Conservation (phyloP, 1,140 invertebrate genomes). For the Pantala flavescens region DNA sequence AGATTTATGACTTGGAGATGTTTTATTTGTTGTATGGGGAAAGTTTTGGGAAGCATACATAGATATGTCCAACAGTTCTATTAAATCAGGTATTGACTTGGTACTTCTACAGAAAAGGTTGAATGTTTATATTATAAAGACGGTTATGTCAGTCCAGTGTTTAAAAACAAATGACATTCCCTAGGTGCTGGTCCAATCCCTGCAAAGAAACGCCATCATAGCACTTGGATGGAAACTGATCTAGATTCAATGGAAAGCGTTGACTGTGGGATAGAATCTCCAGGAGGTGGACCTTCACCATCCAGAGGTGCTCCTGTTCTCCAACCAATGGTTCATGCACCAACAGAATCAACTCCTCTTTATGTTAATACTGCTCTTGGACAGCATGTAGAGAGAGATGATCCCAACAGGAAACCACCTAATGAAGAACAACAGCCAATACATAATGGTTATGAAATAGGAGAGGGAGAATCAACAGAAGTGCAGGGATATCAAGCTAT, state of each 20-base stretch:
- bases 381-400: conserved; percentile 22
- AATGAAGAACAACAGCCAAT: neutral
- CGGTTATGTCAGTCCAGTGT: no score
- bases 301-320: conserved; percentile 17
- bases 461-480: neutral
- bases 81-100: no score
- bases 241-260: conserved; percentile 62
- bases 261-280: conserved; percentile 43
- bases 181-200: conserved; percentile 31
- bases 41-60: no score
- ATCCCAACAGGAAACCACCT: neutral
- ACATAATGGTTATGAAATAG: neutral
- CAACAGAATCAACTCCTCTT: conserved; percentile 27
- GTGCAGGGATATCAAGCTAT: conserved; percentile 23
- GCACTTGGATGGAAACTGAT: conserved; percentile 79
- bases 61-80: no score
- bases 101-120: no score
- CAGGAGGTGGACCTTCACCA: conserved; percentile 25
- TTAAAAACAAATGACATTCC: no score
- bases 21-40: no score
- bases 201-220: conserved; percentile 30
- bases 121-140: no score
- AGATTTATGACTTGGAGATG: no score
- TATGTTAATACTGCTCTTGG: conserved; percentile 35
- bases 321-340: conserved; percentile 11